Percentiles rank a stretch among this genome's conserved stretches.
phyloP scores from a whole-genome alignment of 2,888 invertebrate species.

The Drosophila mimica region DNA sequence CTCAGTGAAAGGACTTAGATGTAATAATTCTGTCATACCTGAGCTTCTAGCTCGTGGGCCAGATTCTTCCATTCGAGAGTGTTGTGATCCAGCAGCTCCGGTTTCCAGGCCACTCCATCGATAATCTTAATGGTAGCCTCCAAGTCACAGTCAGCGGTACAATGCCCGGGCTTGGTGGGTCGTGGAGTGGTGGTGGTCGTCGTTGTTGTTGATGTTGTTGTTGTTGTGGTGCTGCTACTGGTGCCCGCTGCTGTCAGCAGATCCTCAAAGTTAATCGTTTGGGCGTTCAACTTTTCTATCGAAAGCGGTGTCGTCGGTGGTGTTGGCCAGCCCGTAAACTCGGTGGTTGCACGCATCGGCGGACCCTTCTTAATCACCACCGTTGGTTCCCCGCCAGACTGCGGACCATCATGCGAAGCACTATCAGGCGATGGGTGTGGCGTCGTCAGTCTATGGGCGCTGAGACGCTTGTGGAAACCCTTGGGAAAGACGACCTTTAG shows the following conservation, averaged over 20 bases:
- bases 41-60: conserved; percentile 92
- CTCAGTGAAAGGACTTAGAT: not conserved
- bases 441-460: conserved; percentile 86
- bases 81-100: conserved; percentile 93
- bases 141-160: conserved; percentile 92
- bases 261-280: conserved; percentile 86
- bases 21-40: conserved; percentile 86
- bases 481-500: conserved; percentile 93
- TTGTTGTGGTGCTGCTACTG: conserved; percentile 85
- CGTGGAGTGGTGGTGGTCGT: conserved; percentile 90
- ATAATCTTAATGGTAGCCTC: conserved; percentile 94
- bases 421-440: conserved; percentile 85
- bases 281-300: conserved; percentile 89
- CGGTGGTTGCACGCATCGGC: conserved; percentile 94
- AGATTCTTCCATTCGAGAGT: conserved; percentile 94
- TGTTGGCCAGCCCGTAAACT: conserved; percentile 96
- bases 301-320: conserved; percentile 94
- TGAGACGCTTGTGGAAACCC: conserved; percentile 87
- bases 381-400: conserved; percentile 82
- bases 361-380: conserved; percentile 94
- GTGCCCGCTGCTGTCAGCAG: conserved; percentile 81
- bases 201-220: conserved; percentile 88
- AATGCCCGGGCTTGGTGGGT: conserved; percentile 92
- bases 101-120: conserved; percentile 93
- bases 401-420: conserved; percentile 81